phyloP scores from a whole-genome alignment of 2,888 invertebrate genomes.

The Crioceris asparagi region DNA sequence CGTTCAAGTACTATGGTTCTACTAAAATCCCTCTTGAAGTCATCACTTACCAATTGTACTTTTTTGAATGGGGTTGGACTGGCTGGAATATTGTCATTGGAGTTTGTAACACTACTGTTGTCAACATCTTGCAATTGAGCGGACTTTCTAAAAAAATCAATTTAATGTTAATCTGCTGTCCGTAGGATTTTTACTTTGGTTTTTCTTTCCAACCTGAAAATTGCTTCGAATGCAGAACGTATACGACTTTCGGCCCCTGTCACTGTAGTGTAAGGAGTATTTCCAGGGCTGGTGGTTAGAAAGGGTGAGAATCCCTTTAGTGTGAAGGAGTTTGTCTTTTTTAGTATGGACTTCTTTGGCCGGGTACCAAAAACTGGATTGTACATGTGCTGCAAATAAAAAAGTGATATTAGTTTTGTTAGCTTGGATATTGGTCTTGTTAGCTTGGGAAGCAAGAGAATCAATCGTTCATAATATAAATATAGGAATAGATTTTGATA shows the following conservation, averaged over 20 bases:
- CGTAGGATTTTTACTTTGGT: neutral
- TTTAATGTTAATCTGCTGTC: neutral
- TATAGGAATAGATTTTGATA: neutral
- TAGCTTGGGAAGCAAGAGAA: too few relatives aligned
- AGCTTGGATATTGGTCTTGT: too few relatives aligned
- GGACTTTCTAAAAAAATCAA: slow-evolving; percentile 45
- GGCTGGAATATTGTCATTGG: slow-evolving; percentile 41
- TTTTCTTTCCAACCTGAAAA: slow-evolving; percentile 51
- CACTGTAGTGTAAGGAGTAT: slow-evolving; percentile 68
- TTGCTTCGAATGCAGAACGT: slow-evolving; percentile 80
- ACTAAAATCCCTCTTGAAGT: too few relatives aligned
- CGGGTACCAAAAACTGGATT: slow-evolving; percentile 37
- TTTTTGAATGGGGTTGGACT: slow-evolving; percentile 73
- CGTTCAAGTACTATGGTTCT: too few relatives aligned
- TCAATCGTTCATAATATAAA: too few relatives aligned
- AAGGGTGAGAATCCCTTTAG: slow-evolving; percentile 45
- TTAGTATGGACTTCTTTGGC: slow-evolving; percentile 78
- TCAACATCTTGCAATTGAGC: slow-evolving; percentile 74
- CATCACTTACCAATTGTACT: slow-evolving; percentile 66
- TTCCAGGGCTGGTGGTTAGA: slow-evolving; percentile 46
- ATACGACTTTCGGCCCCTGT: slow-evolving; percentile 83
- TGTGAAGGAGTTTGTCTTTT: slow-evolving; percentile 87
- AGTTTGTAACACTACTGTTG: slow-evolving; percentile 32
- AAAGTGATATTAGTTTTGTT: too few relatives aligned
- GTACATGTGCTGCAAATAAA: slow-evolving; percentile 33